Percentiles rank a stretch among this genome's conserved stretches.
Conservation (phyloP, 1,140 invertebrate genomes). For the Hesperophylax magnus region DNA sequence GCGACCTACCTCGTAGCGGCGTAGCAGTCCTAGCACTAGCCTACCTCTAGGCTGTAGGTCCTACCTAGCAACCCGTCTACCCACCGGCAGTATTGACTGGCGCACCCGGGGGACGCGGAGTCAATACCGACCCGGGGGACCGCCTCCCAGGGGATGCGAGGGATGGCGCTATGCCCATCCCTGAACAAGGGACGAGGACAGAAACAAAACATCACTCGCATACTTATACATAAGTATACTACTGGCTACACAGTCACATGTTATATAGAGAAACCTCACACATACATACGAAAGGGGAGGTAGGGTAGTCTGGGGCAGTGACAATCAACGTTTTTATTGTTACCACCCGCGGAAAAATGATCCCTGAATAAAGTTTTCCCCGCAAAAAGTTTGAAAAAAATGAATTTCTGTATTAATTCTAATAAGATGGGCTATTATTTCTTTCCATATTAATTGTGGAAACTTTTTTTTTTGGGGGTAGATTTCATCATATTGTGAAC, state of each 20-base stretch:
- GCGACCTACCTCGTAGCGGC: background rate
- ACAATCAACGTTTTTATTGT: slow-evolving; percentile 39
- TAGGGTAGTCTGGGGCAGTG: slow-evolving; percentile 29
- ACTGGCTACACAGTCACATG: slow-evolving; percentile 13
- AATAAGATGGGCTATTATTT: no score
- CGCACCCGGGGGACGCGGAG: slow-evolving; percentile 61
- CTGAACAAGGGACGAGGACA: slow-evolving; percentile 41
- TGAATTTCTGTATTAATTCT: no score
- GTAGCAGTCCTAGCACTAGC: slow-evolving; percentile 21
- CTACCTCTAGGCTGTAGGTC: no score
- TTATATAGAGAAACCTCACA: slow-evolving; percentile 5
- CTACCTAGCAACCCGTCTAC: background rate
- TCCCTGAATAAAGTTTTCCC: background rate
- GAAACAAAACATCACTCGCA: slow-evolving; percentile 17
- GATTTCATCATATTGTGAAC: no score
- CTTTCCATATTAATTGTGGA: no score
- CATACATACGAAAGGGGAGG: background rate
- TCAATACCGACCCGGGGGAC: slow-evolving; percentile 68
- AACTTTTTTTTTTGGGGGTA: no score
- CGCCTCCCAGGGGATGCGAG: slow-evolving; percentile 60
- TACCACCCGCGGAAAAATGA: background rate
- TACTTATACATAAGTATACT: slow-evolving; percentile 8
- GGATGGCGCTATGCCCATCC: background rate
- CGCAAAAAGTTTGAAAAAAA: no score
- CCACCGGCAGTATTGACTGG: slow-evolving; percentile 57